Percentiles rank a stretch among this genome's conserved stretches.
phyloP scores from a whole-genome alignment of 2,888 invertebrate species.

The Rhorus exstirpatorius region DNA sequence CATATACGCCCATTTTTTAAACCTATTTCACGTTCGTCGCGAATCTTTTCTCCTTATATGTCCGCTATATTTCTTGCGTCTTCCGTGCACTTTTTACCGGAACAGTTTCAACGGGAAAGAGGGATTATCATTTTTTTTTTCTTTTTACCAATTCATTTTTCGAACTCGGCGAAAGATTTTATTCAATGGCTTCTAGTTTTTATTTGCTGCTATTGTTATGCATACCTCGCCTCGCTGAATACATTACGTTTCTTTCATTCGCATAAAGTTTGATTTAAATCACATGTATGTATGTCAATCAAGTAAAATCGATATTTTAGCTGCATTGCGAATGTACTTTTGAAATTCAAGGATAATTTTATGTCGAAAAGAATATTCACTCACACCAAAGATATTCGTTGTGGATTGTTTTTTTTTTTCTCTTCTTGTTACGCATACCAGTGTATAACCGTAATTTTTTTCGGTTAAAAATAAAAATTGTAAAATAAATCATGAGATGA shows the following conservation, averaged over 20 bases:
- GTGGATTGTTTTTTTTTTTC: too few relatives aligned
- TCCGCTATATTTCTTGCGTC: not conserved
- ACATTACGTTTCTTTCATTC: not conserved
- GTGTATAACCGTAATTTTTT: too few relatives aligned
- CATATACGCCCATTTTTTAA: conserved; percentile 12
- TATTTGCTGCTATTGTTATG: not conserved
- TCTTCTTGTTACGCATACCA: too few relatives aligned
- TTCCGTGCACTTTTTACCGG: not conserved
- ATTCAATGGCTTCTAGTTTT: not conserved
- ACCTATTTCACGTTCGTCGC: conserved; percentile 22
- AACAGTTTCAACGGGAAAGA: not conserved
- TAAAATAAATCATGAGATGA: too few relatives aligned
- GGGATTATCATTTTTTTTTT: not conserved
- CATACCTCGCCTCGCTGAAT: too few relatives aligned
- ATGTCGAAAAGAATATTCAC: too few relatives aligned
- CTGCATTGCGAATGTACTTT: too few relatives aligned
- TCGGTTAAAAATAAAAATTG: too few relatives aligned
- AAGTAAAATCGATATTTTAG: too few relatives aligned
- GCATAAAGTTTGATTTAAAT: not conserved
- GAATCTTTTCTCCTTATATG: conserved; percentile 12
- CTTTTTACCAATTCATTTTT: not conserved
- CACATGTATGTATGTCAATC: too few relatives aligned
- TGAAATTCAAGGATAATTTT: too few relatives aligned
- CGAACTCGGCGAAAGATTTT: not conserved
- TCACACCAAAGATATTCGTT: too few relatives aligned